Evolutionary conservation across 2,113 vertebrate species (phyloP).

Genomic region (Podarcis cretensis): DNA sequence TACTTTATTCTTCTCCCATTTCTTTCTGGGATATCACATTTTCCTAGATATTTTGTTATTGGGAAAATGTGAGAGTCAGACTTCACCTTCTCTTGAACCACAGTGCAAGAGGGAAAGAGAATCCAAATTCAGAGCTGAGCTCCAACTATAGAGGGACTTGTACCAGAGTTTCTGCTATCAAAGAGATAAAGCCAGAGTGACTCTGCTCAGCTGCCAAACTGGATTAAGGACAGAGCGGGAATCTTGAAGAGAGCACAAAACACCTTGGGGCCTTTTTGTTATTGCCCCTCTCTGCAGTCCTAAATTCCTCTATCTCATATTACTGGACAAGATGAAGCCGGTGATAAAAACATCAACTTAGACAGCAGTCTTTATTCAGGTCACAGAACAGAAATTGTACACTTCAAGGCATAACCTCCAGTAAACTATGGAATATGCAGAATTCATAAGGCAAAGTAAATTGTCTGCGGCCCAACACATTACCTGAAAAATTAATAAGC

Average conservation of each 20-base stretch:
- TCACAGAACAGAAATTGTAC: slow-evolving; percentile 17
- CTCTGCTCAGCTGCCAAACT: background rate
- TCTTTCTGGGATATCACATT: background rate
- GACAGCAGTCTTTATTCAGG: slow-evolving; percentile 30
- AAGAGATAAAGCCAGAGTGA: too few species aligned
- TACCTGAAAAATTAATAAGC: slow-evolving; percentile 5
- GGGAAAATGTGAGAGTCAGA: background rate
- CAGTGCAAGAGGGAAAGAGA: background rate
- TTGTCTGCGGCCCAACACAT: slow-evolving; percentile 55
- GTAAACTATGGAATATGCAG: slow-evolving; percentile 42
- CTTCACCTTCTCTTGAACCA: background rate
- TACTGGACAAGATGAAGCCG: background rate
- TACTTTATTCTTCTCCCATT: background rate
- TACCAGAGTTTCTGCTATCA: background rate
- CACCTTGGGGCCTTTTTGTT: background rate
- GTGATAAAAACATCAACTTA: slow-evolving; percentile 30
- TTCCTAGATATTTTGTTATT: background rate
- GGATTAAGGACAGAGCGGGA: background rate
- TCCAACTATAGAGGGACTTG: too few species aligned
- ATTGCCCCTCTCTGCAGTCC: background rate
- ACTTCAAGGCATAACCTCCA: slow-evolving; percentile 49
- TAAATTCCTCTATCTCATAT: background rate
- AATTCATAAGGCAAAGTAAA: slow-evolving; percentile 63
- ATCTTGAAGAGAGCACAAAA: background rate
- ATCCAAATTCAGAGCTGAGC: background rate